Conservation (phyloP, 1,140 invertebrate genomes). For the Drosophila nasuta region DNA sequence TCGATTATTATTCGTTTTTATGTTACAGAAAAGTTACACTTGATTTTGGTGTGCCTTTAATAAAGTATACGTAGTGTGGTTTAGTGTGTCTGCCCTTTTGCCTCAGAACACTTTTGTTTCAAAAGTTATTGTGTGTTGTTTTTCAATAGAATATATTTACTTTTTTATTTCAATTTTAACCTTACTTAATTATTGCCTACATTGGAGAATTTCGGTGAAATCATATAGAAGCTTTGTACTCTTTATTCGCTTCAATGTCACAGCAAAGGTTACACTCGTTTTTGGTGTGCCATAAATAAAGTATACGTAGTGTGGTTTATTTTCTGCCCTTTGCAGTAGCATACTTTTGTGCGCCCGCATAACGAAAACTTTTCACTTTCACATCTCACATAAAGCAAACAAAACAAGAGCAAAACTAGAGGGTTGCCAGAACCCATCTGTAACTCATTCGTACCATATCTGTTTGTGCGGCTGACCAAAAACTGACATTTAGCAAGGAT, state of each 20-base stretch:
- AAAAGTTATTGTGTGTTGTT: too few species aligned
- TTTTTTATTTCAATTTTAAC: too few species aligned
- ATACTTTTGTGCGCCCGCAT: conserved; percentile 33
- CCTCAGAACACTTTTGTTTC: conserved; percentile 22
- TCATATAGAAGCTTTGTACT: background rate
- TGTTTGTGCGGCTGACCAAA: conserved; percentile 45
- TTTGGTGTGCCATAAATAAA: conserved; percentile 37
- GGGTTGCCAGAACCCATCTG: background rate
- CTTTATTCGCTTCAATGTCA: conserved; percentile 25
- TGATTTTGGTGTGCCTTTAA: conserved; percentile 20
- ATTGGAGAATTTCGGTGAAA: too few species aligned
- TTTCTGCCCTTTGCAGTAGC: conserved; percentile 3
- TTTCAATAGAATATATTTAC: too few species aligned
- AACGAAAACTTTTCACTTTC: conserved; percentile 46
- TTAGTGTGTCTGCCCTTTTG: conserved; percentile 4
- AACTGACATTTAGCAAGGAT: conserved; percentile 56
- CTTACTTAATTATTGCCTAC: too few species aligned
- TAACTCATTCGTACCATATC: conserved; percentile 33
- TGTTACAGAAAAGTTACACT: conserved; percentile 15
- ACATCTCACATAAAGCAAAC: conserved; percentile 30
- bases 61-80: conserved; percentile 40
- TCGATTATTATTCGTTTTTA: background rate
- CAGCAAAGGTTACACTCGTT: conserved; percentile 4
- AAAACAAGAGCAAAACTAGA: conserved; percentile 6
- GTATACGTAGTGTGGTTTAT: conserved; percentile 33